phyloP scores from a whole-genome alignment of 2,888 invertebrate species.

The Luperina nickerlii region DNA sequence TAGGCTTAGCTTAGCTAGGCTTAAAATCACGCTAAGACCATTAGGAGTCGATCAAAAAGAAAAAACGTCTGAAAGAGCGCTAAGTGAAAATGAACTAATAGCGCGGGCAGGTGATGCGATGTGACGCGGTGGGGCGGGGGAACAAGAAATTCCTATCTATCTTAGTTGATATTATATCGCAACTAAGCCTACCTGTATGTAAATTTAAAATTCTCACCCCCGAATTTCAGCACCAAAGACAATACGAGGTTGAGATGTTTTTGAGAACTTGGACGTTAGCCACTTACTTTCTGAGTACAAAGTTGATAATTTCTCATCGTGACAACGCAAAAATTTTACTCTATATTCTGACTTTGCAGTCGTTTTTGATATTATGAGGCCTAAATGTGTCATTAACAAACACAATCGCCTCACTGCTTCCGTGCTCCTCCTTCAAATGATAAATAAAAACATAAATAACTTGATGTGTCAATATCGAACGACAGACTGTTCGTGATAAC shows the following conservation, averaged over 20 bases:
- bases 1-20: too few relatives aligned
- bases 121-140: too few relatives aligned
- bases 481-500: slow-evolving; percentile 30
- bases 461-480: slow-evolving; percentile 27
- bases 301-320: neutral
- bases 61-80: neutral
- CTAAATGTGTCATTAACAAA: neutral
- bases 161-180: slow-evolving; percentile 10
- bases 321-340: neutral
- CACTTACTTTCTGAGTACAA: neutral
- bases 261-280: neutral
- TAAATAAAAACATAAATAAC: slow-evolving; percentile 22
- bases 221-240: neutral
- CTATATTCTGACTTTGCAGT: neutral
- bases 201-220: neutral
- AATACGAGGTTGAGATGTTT: neutral
- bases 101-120: too few relatives aligned
- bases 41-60: too few relatives aligned
- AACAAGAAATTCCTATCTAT: too few relatives aligned
- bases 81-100: neutral
- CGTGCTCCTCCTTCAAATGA: slow-evolving; percentile 5
- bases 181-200: too few relatives aligned
- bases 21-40: too few relatives aligned
- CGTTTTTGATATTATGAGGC: neutral
- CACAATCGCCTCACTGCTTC: neutral